Conservation (phyloP, 1,140 invertebrate genomes). For the Holcopasites calliopsidis region DNA sequence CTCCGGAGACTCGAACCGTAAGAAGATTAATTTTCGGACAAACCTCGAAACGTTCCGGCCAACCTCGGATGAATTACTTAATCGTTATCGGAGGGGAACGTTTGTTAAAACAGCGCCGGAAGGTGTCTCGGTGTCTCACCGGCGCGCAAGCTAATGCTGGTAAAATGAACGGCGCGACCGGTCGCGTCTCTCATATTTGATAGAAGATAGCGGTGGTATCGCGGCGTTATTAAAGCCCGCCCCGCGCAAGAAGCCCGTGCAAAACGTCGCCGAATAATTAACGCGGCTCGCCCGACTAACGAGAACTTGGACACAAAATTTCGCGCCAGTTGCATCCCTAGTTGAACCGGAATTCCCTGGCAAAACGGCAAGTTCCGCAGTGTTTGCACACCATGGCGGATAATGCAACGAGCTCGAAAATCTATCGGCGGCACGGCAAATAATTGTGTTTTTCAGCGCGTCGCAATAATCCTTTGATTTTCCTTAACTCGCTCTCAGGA, state of each 20-base stretch:
- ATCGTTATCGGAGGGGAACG: no score
- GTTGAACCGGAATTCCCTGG: background rate
- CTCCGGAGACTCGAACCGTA: no score
- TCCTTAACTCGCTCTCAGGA: no score
- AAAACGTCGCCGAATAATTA: slow-evolving; percentile 56
- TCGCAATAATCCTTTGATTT: no score
- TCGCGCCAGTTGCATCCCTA: background rate
- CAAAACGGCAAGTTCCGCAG: slow-evolving; percentile 7
- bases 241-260: slow-evolving; percentile 6
- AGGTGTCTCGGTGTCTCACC: slow-evolving; percentile 20
- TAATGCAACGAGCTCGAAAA: no score
- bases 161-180: slow-evolving; percentile 36
- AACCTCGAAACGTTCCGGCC: no score
- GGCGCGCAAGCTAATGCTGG: slow-evolving; percentile 9
- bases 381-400: background rate
- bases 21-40: no score
- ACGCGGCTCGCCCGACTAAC: slow-evolving; percentile 38
- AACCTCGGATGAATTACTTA: no score
- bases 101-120: no score
- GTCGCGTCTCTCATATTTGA: slow-evolving; percentile 34
- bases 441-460: no score
- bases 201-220: slow-evolving; percentile 21
- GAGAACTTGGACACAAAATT: slow-evolving; percentile 56
- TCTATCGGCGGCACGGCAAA: no score
- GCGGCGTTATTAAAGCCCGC: slow-evolving; percentile 5